A percentile compares a stretch with the other conserved stretches of the same genome.
These are phyloP conservation scores for Globodera rostochiensis DNA, from an alignment of 1,140 invertebrate genomes.

Conservation along the genomic window DNA sequence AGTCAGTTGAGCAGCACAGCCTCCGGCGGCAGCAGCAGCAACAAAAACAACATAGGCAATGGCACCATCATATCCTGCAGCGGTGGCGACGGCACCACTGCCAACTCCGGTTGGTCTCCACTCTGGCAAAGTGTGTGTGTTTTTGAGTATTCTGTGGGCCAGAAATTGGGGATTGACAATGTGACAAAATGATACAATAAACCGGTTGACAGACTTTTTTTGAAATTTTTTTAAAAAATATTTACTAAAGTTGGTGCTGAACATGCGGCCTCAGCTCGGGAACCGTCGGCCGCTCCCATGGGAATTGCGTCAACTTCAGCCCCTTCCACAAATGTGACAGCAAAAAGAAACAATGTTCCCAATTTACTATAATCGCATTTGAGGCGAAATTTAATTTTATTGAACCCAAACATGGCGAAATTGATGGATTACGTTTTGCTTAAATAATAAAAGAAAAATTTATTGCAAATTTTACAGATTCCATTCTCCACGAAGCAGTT, in stretches of 20 bases:
- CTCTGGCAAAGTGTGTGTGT: neutral
- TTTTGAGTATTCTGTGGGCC: neutral
- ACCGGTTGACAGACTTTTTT: no score
- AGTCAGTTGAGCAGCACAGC: neutral
- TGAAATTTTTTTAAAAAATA: no score
- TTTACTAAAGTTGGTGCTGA: neutral
- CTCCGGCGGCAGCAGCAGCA: neutral
- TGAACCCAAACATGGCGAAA: no score
- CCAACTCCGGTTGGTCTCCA: neutral
- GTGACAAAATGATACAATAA: no score
- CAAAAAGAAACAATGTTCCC: no score
- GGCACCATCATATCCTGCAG: no score
- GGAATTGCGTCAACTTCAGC: neutral
- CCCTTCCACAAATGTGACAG: neutral
- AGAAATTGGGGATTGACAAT: no score
- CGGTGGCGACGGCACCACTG: neutral
- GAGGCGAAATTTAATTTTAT: no score
- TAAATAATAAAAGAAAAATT: no score
- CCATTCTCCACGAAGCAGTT: conserved; percentile 35
- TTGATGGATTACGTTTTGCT: no score
- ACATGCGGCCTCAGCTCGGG: neutral
- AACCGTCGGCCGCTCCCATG: neutral
- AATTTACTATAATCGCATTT: no score
- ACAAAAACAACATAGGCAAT: neutral
- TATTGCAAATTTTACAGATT: no score